Percentiles rank a stretch among this genome's conserved stretches.
Conservation (phyloP, 2,797 vertebrate species). For the Glossophaga mutica region DNA sequence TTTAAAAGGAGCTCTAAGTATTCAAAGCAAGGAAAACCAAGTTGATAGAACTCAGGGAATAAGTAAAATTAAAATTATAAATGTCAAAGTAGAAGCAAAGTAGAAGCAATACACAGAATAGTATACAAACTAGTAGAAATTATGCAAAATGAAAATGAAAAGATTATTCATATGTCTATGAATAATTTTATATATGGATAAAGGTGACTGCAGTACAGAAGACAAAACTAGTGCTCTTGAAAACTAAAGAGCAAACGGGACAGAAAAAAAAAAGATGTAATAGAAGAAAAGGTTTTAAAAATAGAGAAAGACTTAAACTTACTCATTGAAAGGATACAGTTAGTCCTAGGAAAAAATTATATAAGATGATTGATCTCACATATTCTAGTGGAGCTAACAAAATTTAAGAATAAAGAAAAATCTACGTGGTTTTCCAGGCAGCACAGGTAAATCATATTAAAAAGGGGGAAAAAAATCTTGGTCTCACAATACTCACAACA, state of each 20-base stretch:
- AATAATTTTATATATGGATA: background rate
- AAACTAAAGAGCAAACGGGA: background rate
- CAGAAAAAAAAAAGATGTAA: background rate
- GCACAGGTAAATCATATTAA: background rate
- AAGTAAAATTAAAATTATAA: background rate
- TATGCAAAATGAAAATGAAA: background rate
- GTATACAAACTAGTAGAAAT: background rate
- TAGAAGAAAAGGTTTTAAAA: conserved; percentile 32
- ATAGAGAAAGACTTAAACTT: background rate
- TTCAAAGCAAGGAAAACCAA: background rate
- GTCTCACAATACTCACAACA: background rate
- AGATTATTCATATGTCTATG: background rate
- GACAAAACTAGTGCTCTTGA: background rate
- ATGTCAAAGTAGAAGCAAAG: background rate
- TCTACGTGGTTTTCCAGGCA: background rate
- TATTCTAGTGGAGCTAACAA: background rate
- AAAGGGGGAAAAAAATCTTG: background rate
- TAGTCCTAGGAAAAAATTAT: background rate
- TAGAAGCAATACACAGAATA: background rate
- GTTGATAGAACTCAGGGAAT: background rate
- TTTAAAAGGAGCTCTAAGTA: background rate
- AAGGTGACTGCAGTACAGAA: background rate
- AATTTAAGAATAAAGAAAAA: background rate
- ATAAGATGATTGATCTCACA: background rate
- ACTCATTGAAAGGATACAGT: background rate